Evolutionary conservation across 2,113 vertebrate species (phyloP).

Genomic region (Aspidoscelis tigris): DNA sequence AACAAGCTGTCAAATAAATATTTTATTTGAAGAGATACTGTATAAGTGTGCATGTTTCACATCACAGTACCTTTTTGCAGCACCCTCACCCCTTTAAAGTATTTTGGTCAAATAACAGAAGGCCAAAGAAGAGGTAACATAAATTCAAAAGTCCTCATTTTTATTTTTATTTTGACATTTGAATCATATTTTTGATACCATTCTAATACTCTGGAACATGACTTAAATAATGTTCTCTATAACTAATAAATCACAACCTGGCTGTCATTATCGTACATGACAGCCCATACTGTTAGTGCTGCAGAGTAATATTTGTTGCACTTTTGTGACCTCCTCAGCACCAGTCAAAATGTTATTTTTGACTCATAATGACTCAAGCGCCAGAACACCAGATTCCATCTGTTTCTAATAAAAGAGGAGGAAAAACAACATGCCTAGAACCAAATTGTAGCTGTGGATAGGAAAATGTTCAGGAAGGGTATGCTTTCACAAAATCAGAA

Average conservation of each 20-base stretch:
- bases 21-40: constrained; percentile 33
- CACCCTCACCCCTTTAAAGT: neutral
- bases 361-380: constrained; percentile 22
- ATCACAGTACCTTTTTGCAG: constrained; percentile 22
- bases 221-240: constrained; percentile 38
- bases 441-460: constrained; percentile 7
- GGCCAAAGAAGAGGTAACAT: constrained; percentile 11
- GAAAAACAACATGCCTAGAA: constrained; percentile 26
- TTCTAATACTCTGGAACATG: constrained; percentile 32
- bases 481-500: constrained; percentile 26
- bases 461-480: constrained; percentile 16
- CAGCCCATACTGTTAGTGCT: constrained; percentile 16
- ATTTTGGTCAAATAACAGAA: constrained; percentile 28
- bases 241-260: constrained; percentile 46
- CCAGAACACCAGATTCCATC: constrained; percentile 47
- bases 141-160: constrained; percentile 32
- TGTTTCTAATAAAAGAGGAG: constrained; percentile 29
- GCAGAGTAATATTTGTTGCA: constrained; percentile 37
- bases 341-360: constrained; percentile 21
- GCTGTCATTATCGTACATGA: constrained; percentile 16
- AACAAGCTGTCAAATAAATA: constrained; percentile 23
- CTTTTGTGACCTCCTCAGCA: constrained; percentile 5
- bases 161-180: neutral
- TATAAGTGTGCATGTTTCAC: constrained; percentile 16
- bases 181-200: constrained; percentile 38